These are phyloP conservation scores for Platycheirus albimanus DNA, from an alignment of 2,888 invertebrate genomes.

Conservation along the genomic window DNA sequence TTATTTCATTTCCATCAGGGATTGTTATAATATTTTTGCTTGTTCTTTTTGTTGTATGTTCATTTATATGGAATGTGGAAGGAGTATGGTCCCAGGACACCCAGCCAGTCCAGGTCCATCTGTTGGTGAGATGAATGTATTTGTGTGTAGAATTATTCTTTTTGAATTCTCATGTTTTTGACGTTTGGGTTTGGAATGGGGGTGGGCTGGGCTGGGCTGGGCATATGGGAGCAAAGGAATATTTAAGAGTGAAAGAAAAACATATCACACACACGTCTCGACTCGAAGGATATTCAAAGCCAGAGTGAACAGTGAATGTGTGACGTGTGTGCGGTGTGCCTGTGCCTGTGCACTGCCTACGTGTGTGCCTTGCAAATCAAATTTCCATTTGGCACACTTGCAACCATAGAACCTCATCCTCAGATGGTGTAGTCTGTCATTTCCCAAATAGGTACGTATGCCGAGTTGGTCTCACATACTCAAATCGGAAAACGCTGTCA, in stretches of 20 bases:
- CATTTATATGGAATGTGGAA: no score
- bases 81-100: slow-evolving; percentile 20
- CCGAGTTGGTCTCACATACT: slow-evolving; percentile 64
- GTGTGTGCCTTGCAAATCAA: slow-evolving; percentile 70
- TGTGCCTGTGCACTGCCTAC: no score
- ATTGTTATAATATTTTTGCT: background rate
- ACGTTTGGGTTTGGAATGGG: background rate
- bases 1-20: slow-evolving; percentile 27
- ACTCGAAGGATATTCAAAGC: slow-evolving; percentile 46
- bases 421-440: slow-evolving; percentile 62
- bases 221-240: background rate
- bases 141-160: slow-evolving; percentile 12
- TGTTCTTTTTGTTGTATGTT: background rate
- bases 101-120: slow-evolving; percentile 52
- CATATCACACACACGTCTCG: slow-evolving; percentile 72
- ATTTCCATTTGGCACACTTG: slow-evolving; percentile 73
- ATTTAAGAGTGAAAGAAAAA: slow-evolving; percentile 31
- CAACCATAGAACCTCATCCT: slow-evolving; percentile 36
- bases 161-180: slow-evolving; percentile 33
- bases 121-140: slow-evolving; percentile 29
- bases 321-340: no score
- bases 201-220: background rate
- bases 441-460: slow-evolving; percentile 60
- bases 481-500: slow-evolving; percentile 73
- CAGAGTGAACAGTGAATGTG: slow-evolving; percentile 33